Conservation (phyloP, 53 echinoderm and acorn worm species). For the Paracentrotus lividus region DNA sequence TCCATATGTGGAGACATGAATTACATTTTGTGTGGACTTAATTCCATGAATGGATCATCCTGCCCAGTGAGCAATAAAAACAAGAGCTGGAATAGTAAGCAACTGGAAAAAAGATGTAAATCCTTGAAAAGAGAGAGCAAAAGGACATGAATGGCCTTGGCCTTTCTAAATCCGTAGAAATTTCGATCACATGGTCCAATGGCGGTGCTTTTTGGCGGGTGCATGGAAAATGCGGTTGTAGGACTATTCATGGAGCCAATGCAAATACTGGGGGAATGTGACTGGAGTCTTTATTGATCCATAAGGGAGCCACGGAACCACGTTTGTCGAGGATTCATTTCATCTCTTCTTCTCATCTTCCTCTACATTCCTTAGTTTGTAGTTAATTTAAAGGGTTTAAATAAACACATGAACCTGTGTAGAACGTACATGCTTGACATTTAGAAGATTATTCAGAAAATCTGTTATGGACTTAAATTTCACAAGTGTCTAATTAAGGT, state of each 20-base stretch:
- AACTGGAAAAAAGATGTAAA: conserved; percentile 15
- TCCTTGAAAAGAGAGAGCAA: background rate
- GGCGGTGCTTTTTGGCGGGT: conserved; percentile 37
- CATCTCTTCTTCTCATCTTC: conserved; percentile 24
- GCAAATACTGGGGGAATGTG: conserved; percentile 51
- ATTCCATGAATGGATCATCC: background rate
- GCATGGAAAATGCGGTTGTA: conserved; percentile 19
- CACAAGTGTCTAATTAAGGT: too few species aligned
- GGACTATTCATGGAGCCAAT: conserved; percentile 54
- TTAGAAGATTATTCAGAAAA: too few species aligned
- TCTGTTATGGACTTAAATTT: too few species aligned
- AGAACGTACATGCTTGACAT: background rate
- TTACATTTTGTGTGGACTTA: background rate
- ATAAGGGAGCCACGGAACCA: conserved; percentile 22
- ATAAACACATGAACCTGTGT: background rate
- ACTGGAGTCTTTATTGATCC: conserved; percentile 66
- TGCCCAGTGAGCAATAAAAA: background rate
- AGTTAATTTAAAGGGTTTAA: conserved; percentile 41
- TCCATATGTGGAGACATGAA: conserved; percentile 1
- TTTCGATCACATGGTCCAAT: conserved; percentile 29
- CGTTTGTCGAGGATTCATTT: conserved; percentile 50
- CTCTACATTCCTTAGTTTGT: background rate
- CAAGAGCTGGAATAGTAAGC: background rate
- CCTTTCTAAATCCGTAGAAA: conserved; percentile 50
- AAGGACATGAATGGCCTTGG: conserved; percentile 25